phyloP scores from a whole-genome alignment of 2,888 invertebrate genomes.

The Andrena hattorfiana region DNA sequence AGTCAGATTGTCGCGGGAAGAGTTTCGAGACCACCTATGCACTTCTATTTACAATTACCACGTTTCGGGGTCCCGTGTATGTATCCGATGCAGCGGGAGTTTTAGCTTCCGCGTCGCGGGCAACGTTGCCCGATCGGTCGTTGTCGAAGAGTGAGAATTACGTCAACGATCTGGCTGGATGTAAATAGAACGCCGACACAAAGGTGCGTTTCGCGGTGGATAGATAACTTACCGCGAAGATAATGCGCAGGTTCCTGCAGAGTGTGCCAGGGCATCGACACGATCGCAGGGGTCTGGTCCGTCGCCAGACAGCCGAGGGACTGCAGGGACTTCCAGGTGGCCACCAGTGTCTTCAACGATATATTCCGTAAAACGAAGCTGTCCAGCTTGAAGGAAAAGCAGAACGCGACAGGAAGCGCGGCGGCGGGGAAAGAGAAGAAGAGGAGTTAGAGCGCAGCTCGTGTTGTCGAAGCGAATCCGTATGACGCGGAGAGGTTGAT shows the following conservation, averaged over 20 bases:
- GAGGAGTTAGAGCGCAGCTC: constrained; percentile 23
- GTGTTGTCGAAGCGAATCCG: constrained; percentile 19
- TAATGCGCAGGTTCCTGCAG: constrained; percentile 74
- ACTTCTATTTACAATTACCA: too few species aligned
- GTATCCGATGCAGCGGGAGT: too few species aligned
- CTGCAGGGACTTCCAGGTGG: constrained; percentile 76
- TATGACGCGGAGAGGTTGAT: constrained; percentile 43
- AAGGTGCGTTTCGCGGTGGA: neutral
- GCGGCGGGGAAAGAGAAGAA: constrained; percentile 24
- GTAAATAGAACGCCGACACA: neutral
- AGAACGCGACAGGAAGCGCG: neutral
- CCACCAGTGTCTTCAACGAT: constrained; percentile 75
- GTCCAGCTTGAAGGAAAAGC: constrained; percentile 56
- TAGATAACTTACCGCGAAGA: neutral
- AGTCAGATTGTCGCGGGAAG: neutral
- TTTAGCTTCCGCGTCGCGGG: too few species aligned
- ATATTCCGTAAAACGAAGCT: constrained; percentile 74
- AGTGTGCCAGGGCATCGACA: constrained; percentile 78
- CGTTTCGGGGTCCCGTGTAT: too few species aligned
- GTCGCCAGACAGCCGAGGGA: constrained; percentile 71
- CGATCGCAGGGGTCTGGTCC: constrained; percentile 78
- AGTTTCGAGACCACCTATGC: too few species aligned
- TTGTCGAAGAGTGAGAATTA: neutral
- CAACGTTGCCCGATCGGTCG: too few species aligned
- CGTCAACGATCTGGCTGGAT: neutral